Conservation (phyloP, 1,140 invertebrate species). For the Frieseomelitta varia region DNA sequence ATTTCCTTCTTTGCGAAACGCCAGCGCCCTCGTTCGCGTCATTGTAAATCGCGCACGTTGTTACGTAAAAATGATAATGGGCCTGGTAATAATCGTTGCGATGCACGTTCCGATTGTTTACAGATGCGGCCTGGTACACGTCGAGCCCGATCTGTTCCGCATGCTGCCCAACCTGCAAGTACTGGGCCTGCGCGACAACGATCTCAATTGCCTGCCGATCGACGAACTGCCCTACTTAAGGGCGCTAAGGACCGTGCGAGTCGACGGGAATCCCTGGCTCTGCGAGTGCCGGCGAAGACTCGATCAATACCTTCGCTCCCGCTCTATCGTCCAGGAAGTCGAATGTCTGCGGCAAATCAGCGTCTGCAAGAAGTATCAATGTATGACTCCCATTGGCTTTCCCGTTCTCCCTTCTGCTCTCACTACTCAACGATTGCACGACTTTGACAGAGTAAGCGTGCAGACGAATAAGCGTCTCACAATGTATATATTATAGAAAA, state of each 20-base stretch:
- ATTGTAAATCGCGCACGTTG: not conserved
- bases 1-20: constrained; percentile 26
- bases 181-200: constrained; percentile 70
- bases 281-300: constrained; percentile 66
- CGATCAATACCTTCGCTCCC: constrained; percentile 56
- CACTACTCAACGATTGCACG: constrained; percentile 3
- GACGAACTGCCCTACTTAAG: constrained; percentile 56
- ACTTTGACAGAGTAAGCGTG: constrained; percentile 11
- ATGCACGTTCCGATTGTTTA: not conserved
- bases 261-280: constrained; percentile 72
- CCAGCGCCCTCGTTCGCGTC: not conserved
- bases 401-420: constrained; percentile 23
- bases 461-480: too few relatives aligned
- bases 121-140: constrained; percentile 64
- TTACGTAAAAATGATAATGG: constrained; percentile 34
- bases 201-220: constrained; percentile 70
- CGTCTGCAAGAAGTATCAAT: constrained; percentile 46
- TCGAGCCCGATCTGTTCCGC: constrained; percentile 67
- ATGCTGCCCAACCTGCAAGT: constrained; percentile 58
- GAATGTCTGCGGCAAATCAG: constrained; percentile 11
- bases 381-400: constrained; percentile 60
- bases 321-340: constrained; percentile 52
- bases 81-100: not conserved
- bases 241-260: constrained; percentile 57
- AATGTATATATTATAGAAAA: too few relatives aligned